Percentiles rank a stretch among this genome's conserved stretches.
Evolutionary conservation across 2,888 invertebrate genomes (phyloP).

Genomic region (Crossocerus cetratus): DNA sequence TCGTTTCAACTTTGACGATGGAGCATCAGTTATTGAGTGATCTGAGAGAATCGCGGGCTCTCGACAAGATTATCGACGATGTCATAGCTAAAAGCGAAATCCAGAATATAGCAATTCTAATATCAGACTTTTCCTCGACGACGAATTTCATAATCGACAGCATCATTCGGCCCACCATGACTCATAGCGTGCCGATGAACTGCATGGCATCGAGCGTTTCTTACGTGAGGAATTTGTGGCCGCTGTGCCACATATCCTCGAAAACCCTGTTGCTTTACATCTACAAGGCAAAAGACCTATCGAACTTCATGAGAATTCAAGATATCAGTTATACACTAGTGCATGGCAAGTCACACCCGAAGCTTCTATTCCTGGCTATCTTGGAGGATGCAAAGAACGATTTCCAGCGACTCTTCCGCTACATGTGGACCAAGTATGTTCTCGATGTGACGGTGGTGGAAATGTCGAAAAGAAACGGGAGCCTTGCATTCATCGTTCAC

Average conservation of each 20-base stretch:
- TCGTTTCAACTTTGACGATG: too few species aligned
- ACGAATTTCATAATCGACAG: not conserved
- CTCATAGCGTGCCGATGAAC: not conserved
- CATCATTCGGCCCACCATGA: too few species aligned
- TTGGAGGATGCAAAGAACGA: not conserved
- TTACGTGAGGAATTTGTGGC: not conserved
- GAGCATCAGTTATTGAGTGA: too few species aligned
- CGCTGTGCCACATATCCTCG: not conserved
- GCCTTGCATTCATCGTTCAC: too few species aligned
- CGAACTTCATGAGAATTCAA: not conserved
- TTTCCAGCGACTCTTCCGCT: not conserved
- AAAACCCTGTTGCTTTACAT: not conserved
- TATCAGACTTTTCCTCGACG: not conserved
- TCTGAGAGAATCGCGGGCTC: too few species aligned
- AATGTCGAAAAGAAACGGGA: not conserved
- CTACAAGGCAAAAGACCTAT: not conserved
- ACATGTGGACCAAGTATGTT: slow-evolving; percentile 12
- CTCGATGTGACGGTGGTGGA: slow-evolving; percentile 26
- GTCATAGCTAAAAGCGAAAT: too few species aligned
- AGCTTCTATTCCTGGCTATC: not conserved
- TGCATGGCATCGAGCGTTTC: not conserved
- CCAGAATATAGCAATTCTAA: not conserved
- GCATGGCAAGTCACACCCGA: not conserved
- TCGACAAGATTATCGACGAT: too few species aligned
- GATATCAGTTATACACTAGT: not conserved